Percentiles rank a stretch among this genome's conserved stretches.
phyloP scores from a whole-genome alignment of 2,797 vertebrate species.

The Antennarius maculatus region DNA sequence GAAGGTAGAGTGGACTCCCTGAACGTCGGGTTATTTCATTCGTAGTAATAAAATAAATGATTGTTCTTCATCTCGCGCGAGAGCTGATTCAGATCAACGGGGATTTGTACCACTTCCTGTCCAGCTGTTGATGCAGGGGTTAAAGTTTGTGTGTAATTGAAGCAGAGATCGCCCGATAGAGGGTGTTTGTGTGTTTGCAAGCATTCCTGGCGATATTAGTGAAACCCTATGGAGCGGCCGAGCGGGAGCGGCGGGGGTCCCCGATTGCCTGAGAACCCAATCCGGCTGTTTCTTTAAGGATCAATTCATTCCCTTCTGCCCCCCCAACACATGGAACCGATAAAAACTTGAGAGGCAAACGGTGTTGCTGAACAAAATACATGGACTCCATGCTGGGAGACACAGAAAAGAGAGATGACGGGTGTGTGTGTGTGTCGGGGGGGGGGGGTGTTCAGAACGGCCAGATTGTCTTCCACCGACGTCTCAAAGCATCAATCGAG shows the following conservation, averaged over 20 bases:
- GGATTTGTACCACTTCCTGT: constrained; percentile 19
- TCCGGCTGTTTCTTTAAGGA: constrained; percentile 69
- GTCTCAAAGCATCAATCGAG: constrained; percentile 37
- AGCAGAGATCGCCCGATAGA: constrained; percentile 18
- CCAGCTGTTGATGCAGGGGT: not conserved
- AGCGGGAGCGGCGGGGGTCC: constrained; percentile 52
- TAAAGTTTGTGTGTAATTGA: constrained; percentile 12
- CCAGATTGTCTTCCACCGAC: constrained; percentile 45
- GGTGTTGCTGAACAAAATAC: constrained; percentile 44
- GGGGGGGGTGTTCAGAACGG: constrained; percentile 13
- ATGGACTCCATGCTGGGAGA: constrained; percentile 22
- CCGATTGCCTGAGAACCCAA: constrained; percentile 61
- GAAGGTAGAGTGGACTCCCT: no score
- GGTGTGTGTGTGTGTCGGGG: not conserved
- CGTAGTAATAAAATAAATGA: no score
- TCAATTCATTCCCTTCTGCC: constrained; percentile 65
- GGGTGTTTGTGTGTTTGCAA: constrained; percentile 20
- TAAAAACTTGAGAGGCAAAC: constrained; percentile 58
- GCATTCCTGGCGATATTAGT: constrained; percentile 58
- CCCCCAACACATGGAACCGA: constrained; percentile 78
- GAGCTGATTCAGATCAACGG: not conserved
- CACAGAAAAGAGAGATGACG: constrained; percentile 30
- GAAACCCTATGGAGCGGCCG: constrained; percentile 32
- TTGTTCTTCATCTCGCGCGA: no score
- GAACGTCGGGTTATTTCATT: no score